Base-by-base conservation (phyloP, 2,113 vertebrate species). In the Thamnaconus septentrionalis region DNA sequence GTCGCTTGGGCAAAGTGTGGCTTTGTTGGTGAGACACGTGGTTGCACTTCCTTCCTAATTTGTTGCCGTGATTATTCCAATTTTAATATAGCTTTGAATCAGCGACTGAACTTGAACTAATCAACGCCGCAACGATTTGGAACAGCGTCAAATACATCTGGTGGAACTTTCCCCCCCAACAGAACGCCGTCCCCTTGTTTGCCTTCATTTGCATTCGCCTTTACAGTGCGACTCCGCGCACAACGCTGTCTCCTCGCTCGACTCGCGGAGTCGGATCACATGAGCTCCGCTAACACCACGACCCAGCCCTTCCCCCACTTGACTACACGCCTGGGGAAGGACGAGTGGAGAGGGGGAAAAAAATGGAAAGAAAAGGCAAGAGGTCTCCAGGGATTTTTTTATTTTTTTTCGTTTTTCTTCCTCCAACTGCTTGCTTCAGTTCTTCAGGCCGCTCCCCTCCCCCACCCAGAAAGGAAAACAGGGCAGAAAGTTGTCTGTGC, bases 211-310 rank as follows among this genome's bases (percentile, higher is more conserved):
- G 18, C 18, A 2, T 31, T 31, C 18, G 41, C 54, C 59, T 49
- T 56, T 58, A 56, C 51, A 65, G 46, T 60, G 55, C 53, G 80
- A 82, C 80, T 50, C 59, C 57, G 60, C 54, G 76, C 18, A 2
- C 18, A 2, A 31, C n/a, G 66, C 66, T 64, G 56, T 62, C 51
- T 76, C 63, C 64, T 65, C 18, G 5, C 73, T 76, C 46, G 47
- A 63, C 75, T 82, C 66, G 57, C 71, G 67, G 49, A 64, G 81
- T 73, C 68, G 56, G 71, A 63, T 89, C 84, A 85, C 78, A 76
- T 76, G 71, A 66, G 73, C 70, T 73, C 77, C 68, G 18, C 18
- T 31, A 61, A 66, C 84, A 83, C 71, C 80, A 76, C 84, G 82
- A 11, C 2, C 41, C 18, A 31, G 54, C 74, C 78, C 84, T 58